Base-by-base conservation (phyloP, 35 echinoderm and acorn worm species). In the Ophioderma brevispina region DNA sequence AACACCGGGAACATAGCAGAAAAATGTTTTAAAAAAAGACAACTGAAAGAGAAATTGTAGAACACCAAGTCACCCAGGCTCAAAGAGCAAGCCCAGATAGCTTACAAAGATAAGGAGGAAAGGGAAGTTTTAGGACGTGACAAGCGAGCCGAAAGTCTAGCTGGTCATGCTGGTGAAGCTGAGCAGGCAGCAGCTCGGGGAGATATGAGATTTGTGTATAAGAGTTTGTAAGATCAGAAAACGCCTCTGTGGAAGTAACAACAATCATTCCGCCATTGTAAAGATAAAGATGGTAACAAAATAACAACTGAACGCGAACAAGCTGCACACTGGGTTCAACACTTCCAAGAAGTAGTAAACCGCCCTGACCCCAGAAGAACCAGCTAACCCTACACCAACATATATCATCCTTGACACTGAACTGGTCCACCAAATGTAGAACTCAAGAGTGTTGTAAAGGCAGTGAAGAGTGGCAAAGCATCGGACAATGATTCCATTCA, bases 161-260 rank as follows among this genome's bases (percentile, higher is more conserved):
- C 41, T 8, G n/a, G n/a, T n/a, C n/a, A n/a, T n/a, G n/a, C n/a
- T n/a, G 17, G 41, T 17, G 80, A 84, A 49, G 82, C 82, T 8
- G 0, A 84, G 18, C 0, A 56, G 39, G 84, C 84, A 59, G 30
- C 84, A 86, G 0, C 28, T 2, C 70, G 32, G 32, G 84, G 84
- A 33, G n/a, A 86, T 35, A 75, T 86, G 84, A 86, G 43, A 31
- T 35, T 31, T 75, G 28, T 86, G 13, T 41, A 28, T 86, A 15
- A n/a, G n/a, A n/a, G n/a, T n/a, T n/a, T n/a, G n/a, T n/a, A n/a
- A 86, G 15, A 86, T 86, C 21, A 86, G 55, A 18, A 86, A 75
- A 75, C 34, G 0, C 10, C 31, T 86, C 34, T 86, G 84, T 40
- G 43, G 43, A 33, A 32, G 34, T 31, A 75, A 38, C 70, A 37